A percentile compares a stretch with the other conserved stretches of the same genome.
Conservation (phyloP, 2,888 invertebrate species). For the Epinotia brunnichana region DNA sequence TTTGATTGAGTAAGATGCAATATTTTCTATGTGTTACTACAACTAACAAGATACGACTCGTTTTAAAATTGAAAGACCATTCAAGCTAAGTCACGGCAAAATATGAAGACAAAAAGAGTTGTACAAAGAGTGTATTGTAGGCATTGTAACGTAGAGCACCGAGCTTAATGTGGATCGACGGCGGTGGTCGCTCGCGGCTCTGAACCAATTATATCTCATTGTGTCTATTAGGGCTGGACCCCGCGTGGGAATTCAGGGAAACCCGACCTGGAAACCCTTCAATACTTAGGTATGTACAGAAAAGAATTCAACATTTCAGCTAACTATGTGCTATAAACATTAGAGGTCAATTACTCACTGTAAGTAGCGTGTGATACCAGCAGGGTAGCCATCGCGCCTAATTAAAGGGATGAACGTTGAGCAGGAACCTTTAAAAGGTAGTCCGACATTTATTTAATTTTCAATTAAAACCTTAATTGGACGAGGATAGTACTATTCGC, state of each 20-base stretch:
- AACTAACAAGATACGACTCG: conserved; percentile 16
- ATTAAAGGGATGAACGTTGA: neutral
- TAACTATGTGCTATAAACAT: neutral
- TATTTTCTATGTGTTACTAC: neutral
- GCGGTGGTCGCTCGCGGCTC: conserved; percentile 43
- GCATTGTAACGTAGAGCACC: conserved; percentile 31
- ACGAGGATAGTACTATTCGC: conserved; percentile 13
- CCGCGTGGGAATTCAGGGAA: conserved; percentile 52
- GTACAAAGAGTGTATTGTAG: conserved; percentile 33
- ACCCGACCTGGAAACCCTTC: conserved; percentile 29
- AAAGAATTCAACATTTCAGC: neutral
- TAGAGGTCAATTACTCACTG: neutral
- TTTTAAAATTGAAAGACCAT: conserved; percentile 21
- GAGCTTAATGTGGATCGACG: conserved; percentile 36
- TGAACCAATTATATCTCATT: conserved; percentile 55
- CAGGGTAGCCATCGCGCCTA: neutral
- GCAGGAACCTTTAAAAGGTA: neutral
- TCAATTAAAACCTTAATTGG: conserved; percentile 13
- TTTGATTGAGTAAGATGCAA: neutral
- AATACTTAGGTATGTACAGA: neutral
- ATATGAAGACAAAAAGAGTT: conserved; percentile 36
- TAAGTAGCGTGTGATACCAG: neutral
- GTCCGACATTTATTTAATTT: neutral
- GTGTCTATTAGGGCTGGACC: conserved; percentile 51
- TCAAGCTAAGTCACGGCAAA: conserved; percentile 35